Conservation (phyloP, 2,797 vertebrate species). For the Gymnoscopelus microlampas region DNA sequence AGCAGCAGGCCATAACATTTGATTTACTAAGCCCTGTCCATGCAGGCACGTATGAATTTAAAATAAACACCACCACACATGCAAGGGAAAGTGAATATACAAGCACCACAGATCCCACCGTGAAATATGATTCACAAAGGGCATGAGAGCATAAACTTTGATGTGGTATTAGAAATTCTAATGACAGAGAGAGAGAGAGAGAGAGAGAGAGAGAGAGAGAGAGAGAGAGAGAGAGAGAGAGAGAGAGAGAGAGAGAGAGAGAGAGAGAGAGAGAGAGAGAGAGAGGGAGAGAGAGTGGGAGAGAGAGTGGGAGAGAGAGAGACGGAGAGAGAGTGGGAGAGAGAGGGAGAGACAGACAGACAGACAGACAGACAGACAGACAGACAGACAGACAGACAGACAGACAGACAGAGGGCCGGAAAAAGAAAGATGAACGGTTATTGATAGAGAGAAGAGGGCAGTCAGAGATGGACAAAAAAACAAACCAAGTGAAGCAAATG, state of each 20-base stretch:
- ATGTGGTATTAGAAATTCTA: background rate
- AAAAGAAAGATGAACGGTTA: too few species aligned
- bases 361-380: background rate
- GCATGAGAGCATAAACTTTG: conserved; percentile 16
- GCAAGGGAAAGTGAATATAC: conserved; percentile 40
- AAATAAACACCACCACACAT: conserved; percentile 41
- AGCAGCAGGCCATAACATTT: conserved; percentile 39
- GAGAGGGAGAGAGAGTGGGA: background rate
- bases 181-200: background rate
- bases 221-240: background rate
- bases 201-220: background rate
- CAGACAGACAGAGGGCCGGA: too few species aligned
- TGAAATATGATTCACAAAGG: conserved; percentile 21
- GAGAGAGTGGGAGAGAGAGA: background rate
- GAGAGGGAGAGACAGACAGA: background rate
- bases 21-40: conserved; percentile 45
- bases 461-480: background rate
- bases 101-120: conserved; percentile 15
- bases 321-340: background rate
- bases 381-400: background rate
- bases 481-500: too few species aligned
- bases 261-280: background rate
- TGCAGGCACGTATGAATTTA: conserved; percentile 45
- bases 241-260: background rate
- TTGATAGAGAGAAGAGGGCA: background rate